Conservation (phyloP, 2,888 invertebrate species). For the Orchestes rusci region DNA sequence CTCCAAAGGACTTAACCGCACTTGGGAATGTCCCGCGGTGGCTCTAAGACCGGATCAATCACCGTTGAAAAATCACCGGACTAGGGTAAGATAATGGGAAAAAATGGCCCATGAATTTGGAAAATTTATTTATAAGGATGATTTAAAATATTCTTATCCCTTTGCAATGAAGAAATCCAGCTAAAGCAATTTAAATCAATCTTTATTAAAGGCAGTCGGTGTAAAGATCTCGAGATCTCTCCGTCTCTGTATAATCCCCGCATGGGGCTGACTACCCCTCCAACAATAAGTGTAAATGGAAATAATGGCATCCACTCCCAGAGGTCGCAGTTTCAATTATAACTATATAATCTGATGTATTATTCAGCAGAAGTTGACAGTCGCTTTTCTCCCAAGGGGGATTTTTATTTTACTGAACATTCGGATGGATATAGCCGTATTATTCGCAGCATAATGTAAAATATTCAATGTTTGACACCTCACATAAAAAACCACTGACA, state of each 20-base stretch:
- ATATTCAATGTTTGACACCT: background rate
- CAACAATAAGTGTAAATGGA: conserved; percentile 22
- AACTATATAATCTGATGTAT: conserved; percentile 32
- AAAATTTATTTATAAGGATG: too few species aligned
- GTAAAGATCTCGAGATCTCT: conserved; percentile 14
- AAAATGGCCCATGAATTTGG: conserved; percentile 17
- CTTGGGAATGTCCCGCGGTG: conserved; percentile 19
- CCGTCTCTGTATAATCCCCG: conserved; percentile 15
- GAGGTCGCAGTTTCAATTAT: conserved; percentile 26
- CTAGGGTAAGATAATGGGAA: conserved; percentile 13
- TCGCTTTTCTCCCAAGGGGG: conserved; percentile 13
- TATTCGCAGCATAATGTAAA: conserved; percentile 4
- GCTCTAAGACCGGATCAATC: conserved; percentile 21
- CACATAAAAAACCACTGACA: conserved; percentile 12
- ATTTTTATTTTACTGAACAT: conserved; percentile 14
- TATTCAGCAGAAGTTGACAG: conserved; percentile 33
- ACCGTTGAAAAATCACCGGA: conserved; percentile 16
- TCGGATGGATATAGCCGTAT: conserved; percentile 4
- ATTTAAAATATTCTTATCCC: too few species aligned
- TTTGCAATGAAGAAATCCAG: too few species aligned
- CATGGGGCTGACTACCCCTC: conserved; percentile 11
- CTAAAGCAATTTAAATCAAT: conserved; percentile 18
- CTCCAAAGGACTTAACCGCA: conserved; percentile 29
- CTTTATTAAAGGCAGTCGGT: conserved; percentile 15
- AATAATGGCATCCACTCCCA: conserved; percentile 23